Conservation (phyloP, 2,113 vertebrate species). For the Hydrolagus affinis region DNA sequence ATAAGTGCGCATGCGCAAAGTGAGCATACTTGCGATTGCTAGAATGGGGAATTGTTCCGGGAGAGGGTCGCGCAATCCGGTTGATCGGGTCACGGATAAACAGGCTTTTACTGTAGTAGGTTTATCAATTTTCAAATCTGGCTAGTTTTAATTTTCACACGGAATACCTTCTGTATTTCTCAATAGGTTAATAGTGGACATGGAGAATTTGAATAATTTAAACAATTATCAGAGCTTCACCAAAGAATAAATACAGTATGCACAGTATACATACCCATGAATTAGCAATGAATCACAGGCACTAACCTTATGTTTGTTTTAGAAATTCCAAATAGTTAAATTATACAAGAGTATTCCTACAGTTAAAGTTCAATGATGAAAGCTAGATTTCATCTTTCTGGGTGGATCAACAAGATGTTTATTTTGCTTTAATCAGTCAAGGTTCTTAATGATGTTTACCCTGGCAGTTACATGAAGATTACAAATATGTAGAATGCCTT, state of each 20-base stretch:
- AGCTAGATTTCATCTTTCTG: slow-evolving; percentile 33
- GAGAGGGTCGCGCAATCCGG: no score
- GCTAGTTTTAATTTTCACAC: background rate
- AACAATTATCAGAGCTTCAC: background rate
- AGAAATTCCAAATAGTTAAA: slow-evolving; percentile 30
- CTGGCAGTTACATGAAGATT: slow-evolving; percentile 33
- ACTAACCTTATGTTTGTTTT: slow-evolving; percentile 13
- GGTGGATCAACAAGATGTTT: slow-evolving; percentile 36
- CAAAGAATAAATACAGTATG: background rate
- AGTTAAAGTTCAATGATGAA: slow-evolving; percentile 39
- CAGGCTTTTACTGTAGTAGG: no score
- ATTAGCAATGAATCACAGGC: background rate
- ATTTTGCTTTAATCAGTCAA: slow-evolving; percentile 42
- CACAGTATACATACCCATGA: background rate
- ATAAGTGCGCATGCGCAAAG: no score
- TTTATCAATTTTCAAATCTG: background rate
- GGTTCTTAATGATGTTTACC: slow-evolving; percentile 38
- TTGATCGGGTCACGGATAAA: no score
- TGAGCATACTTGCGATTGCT: no score
- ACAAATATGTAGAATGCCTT: slow-evolving; percentile 28
- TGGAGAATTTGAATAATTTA: background rate
- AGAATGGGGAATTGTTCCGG: no score
- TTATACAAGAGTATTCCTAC: slow-evolving; percentile 35
- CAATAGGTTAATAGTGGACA: background rate
- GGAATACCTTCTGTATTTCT: background rate